These are phyloP conservation scores for Flabesymbios commensalis DNA, from an alignment of 2,888 invertebrate genomes.

Conservation along the genomic window DNA sequence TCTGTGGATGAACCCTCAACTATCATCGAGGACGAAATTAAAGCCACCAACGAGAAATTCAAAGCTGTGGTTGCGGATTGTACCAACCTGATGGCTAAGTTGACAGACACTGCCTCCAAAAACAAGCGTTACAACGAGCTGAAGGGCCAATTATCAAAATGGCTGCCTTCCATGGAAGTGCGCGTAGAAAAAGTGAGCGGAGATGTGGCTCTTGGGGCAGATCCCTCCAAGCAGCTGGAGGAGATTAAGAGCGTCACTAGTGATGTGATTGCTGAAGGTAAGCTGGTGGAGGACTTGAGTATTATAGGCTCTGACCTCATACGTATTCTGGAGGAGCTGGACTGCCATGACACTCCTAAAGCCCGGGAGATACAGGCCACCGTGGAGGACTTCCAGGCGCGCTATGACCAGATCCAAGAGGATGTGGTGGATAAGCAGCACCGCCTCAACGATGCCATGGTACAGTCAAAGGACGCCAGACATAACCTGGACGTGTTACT, in stretches of 20 bases:
- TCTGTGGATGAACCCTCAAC: too few species aligned
- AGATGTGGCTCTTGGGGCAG: constrained; percentile 13
- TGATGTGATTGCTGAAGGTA: constrained; percentile 52
- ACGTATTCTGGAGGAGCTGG: constrained; percentile 26
- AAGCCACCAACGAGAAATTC: constrained; percentile 13
- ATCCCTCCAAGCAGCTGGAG: constrained; percentile 22
- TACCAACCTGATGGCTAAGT: constrained; percentile 23
- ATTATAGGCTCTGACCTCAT: constrained; percentile 25
- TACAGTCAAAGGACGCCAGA: constrained; percentile 48
- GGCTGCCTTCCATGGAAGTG: constrained; percentile 22
- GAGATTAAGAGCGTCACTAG: constrained; percentile 48
- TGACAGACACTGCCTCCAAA: constrained; percentile 27
- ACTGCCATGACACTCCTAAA: constrained; percentile 27
- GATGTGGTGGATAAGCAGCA: constrained; percentile 43
- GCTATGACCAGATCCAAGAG: constrained; percentile 44
- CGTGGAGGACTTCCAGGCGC: constrained; percentile 37
- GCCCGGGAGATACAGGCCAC: constrained; percentile 64
- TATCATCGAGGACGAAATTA: constrained; percentile 10
- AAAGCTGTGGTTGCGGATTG: constrained; percentile 20
- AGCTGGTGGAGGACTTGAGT: constrained; percentile 41
- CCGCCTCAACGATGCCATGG: constrained; percentile 44
- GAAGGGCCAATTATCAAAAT: constrained; percentile 10
- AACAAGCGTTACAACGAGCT: constrained; percentile 28
- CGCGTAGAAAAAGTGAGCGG: constrained; percentile 12
- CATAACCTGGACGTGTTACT: constrained; percentile 48